phyloP scores from a whole-genome alignment of 2,888 invertebrate species.

The Rhagophthalmus giganteus region DNA sequence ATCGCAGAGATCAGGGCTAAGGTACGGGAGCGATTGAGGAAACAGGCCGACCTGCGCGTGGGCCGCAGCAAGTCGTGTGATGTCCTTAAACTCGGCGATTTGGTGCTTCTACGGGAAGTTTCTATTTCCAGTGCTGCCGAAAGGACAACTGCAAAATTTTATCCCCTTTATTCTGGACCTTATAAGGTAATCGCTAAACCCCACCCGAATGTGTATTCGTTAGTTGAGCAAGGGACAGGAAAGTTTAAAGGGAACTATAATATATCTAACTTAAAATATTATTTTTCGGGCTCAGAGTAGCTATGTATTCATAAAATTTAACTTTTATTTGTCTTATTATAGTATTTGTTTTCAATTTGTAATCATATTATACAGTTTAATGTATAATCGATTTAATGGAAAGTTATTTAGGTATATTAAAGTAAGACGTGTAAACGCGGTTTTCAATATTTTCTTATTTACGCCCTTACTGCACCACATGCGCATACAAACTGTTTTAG shows the following conservation, averaged over 20 bases:
- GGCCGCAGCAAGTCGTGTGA: not conserved
- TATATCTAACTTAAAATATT: constrained; percentile 11
- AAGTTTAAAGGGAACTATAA: constrained; percentile 11
- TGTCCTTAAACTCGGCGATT: constrained; percentile 6
- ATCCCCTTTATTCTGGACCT: constrained; percentile 14
- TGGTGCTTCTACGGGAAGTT: constrained; percentile 7
- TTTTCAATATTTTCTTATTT: too few species aligned
- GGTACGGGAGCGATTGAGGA: not conserved
- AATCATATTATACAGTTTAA: too few species aligned
- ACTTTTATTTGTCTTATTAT: too few species aligned
- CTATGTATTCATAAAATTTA: too few species aligned
- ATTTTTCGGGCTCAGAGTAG: too few species aligned
- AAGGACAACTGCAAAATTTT: constrained; percentile 8
- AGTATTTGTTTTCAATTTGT: too few species aligned
- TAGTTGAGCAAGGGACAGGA: not conserved
- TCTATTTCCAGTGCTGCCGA: constrained; percentile 8
- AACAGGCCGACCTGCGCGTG: not conserved
- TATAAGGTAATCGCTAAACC: constrained; percentile 4
- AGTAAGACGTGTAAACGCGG: too few species aligned
- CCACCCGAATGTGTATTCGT: constrained; percentile 12
- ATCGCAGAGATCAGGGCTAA: not conserved
- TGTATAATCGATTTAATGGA: too few species aligned
- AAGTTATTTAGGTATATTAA: too few species aligned
- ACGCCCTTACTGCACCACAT: too few species aligned
- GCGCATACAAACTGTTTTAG: too few species aligned